phyloP scores from a whole-genome alignment of 2,113 vertebrate species.

The Anolis carolinensis region DNA sequence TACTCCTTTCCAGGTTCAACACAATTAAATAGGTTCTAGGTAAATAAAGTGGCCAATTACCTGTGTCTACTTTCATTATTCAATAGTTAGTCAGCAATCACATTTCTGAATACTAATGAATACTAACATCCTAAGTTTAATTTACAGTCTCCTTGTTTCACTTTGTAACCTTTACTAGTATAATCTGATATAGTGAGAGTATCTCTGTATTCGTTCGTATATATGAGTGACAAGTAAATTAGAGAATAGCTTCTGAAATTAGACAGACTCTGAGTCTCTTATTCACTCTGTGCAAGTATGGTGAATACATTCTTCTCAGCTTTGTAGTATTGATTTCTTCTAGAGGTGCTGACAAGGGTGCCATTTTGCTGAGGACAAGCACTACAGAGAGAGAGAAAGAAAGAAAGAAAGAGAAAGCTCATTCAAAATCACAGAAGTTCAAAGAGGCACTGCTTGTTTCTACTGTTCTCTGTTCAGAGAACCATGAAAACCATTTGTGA shows the following conservation, averaged over 20 bases:
- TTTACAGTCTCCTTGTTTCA: conserved; percentile 2
- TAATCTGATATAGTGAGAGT: not conserved
- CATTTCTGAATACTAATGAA: not conserved
- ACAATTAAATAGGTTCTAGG: too few species aligned
- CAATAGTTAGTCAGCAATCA: not conserved
- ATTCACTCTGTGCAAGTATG: conserved; percentile 22
- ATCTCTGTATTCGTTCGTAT: conserved; percentile 4
- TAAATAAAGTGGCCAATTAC: too few species aligned
- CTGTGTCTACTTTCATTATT: too few species aligned
- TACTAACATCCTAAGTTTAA: not conserved
- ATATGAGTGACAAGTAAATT: conserved; percentile 34
- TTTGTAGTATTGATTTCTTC: conserved; percentile 49
- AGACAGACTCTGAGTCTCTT: conserved; percentile 16
- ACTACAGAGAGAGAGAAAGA: conserved; percentile 23
- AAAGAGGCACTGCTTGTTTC: conserved; percentile 35
- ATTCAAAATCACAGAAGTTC: conserved; percentile 49
- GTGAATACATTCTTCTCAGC: conserved; percentile 20
- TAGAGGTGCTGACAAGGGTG: conserved; percentile 37
- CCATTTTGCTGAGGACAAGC: conserved; percentile 35
- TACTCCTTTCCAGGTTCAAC: too few species aligned
- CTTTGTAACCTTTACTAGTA: not conserved
- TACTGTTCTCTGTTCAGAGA: conserved; percentile 35
- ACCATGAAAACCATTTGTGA: conserved; percentile 20
- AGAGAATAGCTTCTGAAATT: conserved; percentile 22
- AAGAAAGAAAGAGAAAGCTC: not conserved